Conservation (phyloP, 2,113 vertebrate genomes). For the Donacobius atricapilla region DNA sequence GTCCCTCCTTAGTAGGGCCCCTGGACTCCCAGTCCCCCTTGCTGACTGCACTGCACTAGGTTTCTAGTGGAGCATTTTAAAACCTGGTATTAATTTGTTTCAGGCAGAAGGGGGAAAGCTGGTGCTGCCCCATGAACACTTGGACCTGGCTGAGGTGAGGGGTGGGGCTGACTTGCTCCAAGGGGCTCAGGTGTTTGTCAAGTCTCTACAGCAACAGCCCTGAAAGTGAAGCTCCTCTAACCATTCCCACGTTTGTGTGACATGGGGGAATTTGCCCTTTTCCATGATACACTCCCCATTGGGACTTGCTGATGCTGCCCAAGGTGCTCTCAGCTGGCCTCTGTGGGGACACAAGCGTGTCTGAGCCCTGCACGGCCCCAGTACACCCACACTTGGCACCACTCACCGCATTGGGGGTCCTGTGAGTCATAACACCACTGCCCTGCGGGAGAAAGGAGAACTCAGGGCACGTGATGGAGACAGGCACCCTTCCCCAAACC, state of each 20-base stretch:
- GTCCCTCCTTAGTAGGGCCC: neutral
- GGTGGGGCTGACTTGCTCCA: accelerated
- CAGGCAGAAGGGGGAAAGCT: neutral
- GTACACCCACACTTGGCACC: neutral
- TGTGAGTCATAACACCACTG: constrained; percentile 67
- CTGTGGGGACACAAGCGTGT: accelerated
- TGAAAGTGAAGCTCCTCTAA: neutral
- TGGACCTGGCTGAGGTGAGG: accelerated
- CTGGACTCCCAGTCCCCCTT: neutral
- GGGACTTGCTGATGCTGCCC: neutral
- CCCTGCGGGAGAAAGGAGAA: neutral
- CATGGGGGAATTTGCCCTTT: accelerated
- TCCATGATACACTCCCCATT: neutral
- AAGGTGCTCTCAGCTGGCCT: neutral
- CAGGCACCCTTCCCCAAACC: neutral
- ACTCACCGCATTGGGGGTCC: constrained; percentile 66
- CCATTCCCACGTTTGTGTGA: neutral
- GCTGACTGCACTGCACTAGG: accelerated
- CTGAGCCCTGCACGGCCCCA: neutral
- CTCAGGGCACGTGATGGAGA: neutral
- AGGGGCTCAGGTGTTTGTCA: neutral
- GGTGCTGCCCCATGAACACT: neutral
- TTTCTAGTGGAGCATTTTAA: neutral
- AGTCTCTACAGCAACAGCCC: neutral
- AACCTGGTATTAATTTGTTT: neutral